Base-by-base conservation (phyloP, 1,140 invertebrate genomes). In the Cheumatopsyche charites region DNA sequence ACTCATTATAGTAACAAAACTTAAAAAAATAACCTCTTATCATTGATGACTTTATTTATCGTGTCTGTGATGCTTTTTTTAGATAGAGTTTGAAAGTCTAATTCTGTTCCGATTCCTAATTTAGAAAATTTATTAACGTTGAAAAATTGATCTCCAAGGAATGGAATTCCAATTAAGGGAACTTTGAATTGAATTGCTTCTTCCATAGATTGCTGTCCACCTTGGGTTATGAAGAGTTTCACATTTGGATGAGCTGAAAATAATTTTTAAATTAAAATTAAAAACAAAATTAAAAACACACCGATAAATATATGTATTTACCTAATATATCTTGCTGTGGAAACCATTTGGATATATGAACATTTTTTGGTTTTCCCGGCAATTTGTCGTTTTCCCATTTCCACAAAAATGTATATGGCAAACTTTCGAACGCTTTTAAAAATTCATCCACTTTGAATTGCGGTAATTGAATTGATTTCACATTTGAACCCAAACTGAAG, bases 171-270 rank as follows among this genome's bases (percentile, higher is more conserved):
- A 11, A 90, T 74, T 9, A 89, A 72, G 1, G 88, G 88, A 5
- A 87, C 82, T 9, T 82, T 84, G 65, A 81, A 78, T 55, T 84
- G 78, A 3, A 87, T 80, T 0, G 83, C 82, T 78, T 89, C 88
- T 43, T 84, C 84, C 13, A 83, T 79, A 29, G 88, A 88, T 67
- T 86, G 83, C 25, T 83, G 78, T 2, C 88, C 88, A 49, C 86
- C 87, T 77, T 89, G 88, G 9, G 83, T 86, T 7, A 89, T 82
- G 73, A 89, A 89, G 1, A 85, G 43, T 73, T 82, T 82, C 6
- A 85, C 73, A 42, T 86, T 85, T 9, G 80, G 79, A 77, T 89
- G 87, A 11, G 77, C 85, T 86, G 74, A 21, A 79, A 79, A 58
- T 23, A n/a, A 3, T n/a, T 67, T 65, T 47, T 12, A 47, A 29